Conservation (phyloP, 2,888 invertebrate genomes). For the Drosophila nr. medialis region DNA sequence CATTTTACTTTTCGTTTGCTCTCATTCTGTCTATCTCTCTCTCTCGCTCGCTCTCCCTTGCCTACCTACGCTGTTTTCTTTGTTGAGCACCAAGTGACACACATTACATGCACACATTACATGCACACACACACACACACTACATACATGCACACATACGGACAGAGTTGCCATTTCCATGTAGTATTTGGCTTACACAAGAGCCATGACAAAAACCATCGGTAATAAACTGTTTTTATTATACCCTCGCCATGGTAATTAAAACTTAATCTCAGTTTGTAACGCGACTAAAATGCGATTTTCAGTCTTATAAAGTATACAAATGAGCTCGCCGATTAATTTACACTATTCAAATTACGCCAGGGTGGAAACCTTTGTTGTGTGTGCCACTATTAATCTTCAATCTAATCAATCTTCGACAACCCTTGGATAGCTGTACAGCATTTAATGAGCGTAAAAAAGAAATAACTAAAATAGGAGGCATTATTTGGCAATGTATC, state of each 20-base stretch:
- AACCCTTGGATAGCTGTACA: neutral
- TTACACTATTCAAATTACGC: neutral
- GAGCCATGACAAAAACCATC: slow-evolving; percentile 28
- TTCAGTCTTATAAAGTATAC: neutral
- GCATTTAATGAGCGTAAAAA: neutral
- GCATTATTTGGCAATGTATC: neutral
- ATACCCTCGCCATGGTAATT: slow-evolving; percentile 16
- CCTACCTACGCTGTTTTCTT: slow-evolving; percentile 16
- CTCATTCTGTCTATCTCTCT: slow-evolving; percentile 25
- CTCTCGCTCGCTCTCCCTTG: slow-evolving; percentile 14
- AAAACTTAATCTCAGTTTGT: slow-evolving; percentile 7
- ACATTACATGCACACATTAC: slow-evolving; percentile 20
- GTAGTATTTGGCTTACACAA: slow-evolving; percentile 49
- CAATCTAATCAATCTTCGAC: neutral
- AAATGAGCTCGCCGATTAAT: neutral
- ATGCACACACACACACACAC: slow-evolving; percentile 28
- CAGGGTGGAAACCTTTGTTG: neutral
- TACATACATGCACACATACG: slow-evolving; percentile 1
- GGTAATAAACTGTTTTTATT: slow-evolving; percentile 31
- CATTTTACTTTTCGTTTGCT: slow-evolving; percentile 68
- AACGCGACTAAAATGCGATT: neutral
- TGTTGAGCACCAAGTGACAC: slow-evolving; percentile 48
- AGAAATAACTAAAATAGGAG: neutral
- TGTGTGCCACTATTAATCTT: neutral
- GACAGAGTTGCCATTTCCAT: slow-evolving; percentile 34